These are phyloP conservation scores for Dryobota labecula DNA, from an alignment of 2,888 invertebrate species.

Conservation along the genomic window DNA sequence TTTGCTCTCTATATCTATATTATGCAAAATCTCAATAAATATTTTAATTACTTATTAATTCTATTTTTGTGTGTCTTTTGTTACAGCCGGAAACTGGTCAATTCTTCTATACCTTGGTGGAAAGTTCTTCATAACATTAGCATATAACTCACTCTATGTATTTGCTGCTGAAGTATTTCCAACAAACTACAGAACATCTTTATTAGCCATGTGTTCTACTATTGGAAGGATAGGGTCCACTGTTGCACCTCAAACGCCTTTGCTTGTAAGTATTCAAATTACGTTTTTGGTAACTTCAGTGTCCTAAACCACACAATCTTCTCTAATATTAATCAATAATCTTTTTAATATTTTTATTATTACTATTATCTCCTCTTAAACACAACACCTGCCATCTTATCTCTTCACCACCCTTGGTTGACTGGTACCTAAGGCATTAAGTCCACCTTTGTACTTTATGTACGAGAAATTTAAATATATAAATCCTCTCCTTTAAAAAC, in stretches of 20 bases:
- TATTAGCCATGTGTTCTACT: slow-evolving; percentile 92
- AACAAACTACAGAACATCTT: slow-evolving; percentile 92
- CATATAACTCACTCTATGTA: slow-evolving; percentile 92
- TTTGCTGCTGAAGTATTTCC: slow-evolving; percentile 93
- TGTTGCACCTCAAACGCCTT: slow-evolving; percentile 92
- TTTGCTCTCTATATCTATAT: background rate
- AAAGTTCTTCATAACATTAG: slow-evolving; percentile 92
- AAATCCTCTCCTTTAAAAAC: too few relatives aligned
- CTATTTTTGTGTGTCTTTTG: slow-evolving; percentile 1
- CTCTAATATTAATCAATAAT: too few relatives aligned
- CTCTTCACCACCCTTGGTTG: too few relatives aligned
- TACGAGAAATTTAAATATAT: too few relatives aligned
- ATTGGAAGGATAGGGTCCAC: slow-evolving; percentile 92
- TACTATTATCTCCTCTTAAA: too few relatives aligned
- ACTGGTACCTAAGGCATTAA: too few relatives aligned
- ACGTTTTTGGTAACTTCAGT: background rate
- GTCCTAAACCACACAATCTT: too few relatives aligned
- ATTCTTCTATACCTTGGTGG: slow-evolving; percentile 91
- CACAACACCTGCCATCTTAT: too few relatives aligned
- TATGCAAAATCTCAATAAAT: background rate
- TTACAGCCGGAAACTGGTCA: slow-evolving; percentile 88
- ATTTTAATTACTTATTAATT: background rate
- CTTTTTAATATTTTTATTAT: too few relatives aligned
- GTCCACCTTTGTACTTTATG: too few relatives aligned
- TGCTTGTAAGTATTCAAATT: slow-evolving; percentile 88